Evolutionary conservation across 2,888 invertebrate species (phyloP), one percentile per base, ranked within the genome.

Genomic region (Caradrina clavipalpis): DNA sequence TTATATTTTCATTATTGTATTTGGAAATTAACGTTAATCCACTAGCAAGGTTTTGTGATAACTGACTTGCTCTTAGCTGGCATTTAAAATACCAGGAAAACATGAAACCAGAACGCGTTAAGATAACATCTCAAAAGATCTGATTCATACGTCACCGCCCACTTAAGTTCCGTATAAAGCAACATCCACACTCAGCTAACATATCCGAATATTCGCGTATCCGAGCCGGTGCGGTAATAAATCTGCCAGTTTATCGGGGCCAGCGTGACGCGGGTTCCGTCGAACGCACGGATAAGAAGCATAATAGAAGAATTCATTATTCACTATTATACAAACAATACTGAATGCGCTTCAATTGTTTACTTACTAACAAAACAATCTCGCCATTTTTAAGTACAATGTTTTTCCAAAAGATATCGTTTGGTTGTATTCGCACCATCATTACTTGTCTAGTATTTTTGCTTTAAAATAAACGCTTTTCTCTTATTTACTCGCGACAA

Each of bases 181-280:
- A 58, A 69, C 64, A 57, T 78, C 17, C 55, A 49, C 63, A 63
- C 62, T 63, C 67, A 21, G 66, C 64, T 17, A 51, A 71, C 63
- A 80, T 60, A 69, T 74, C 70, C 59, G 78, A 73, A 76, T 64
- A 73, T 74, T 56, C 59, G 62, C 56, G 57, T 63, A 69, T 69
- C 69, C 68, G 58, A 65, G 53, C 63, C 56, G 63, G 54, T 54
- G 47, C 62, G 71, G 72, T 67, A 61, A 85, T 86, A 86, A 86
- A 86, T 86, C 86, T 86, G 85, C 76, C 83, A 78, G 77, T 82
- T 78, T 81, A 82, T 82, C 82, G 69, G 56, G 31, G 54, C 56
- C 51, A 15, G 71, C 49, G 72, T 76, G 81, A 81, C 74, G 81
- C 77, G 80, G 81, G 85, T 72, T 50, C 71, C 68, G 71, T 72